Evolutionary conservation across 1,140 invertebrate species (phyloP), one percentile per base, ranked within the genome.

Genomic region (Hylaeus volcanicus): DNA sequence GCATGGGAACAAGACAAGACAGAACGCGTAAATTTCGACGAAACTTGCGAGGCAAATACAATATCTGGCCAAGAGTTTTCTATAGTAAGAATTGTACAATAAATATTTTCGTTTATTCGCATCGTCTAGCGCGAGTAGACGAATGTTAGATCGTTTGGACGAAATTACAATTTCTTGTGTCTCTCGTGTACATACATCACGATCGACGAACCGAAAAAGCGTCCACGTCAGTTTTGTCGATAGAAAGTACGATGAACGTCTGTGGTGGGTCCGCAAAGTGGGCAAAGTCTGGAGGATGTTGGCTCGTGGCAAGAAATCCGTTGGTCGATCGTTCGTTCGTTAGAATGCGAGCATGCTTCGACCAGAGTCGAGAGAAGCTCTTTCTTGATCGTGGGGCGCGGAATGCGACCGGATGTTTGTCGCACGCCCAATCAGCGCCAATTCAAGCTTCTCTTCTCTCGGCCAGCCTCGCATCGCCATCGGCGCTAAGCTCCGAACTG

Each of bases 351-450:
- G 71, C 56, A 9, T 48, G 53, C 15, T 41, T 64, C 53, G 63
- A 39, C 64, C 39, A 39, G 26, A 63, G 65, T 53, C 56, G 71
- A 85, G 78, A 73, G 79, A 79, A 66, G 77, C 51, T 70, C 76
- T 63, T 71, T 80, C 77, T 53, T 81, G 74, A 74, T 74, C 81
- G 66, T 86, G 86, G 80, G 87, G 85, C 77, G 68, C 58, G 79
- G 87, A 89, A 87, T 81, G 82, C 82, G 63, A 77, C 85, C 87
- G 90, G 90, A 91, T 91, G 89, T 90, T 91, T 90, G 85, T 90
- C 83, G 80, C 84, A 83, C 77, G 76, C 79, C 87, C 89, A 90
- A 90, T 91, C 90, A 91, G 75, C 71, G 85, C 71, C 89, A 90
- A 91, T 91, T 91, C 87, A 88, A 86, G 55, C 88, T 26, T 26